Evolutionary conservation across 2,113 vertebrate species (phyloP), one percentile per base, ranked within the genome.

Genomic region (Narcine bancroftii): DNA sequence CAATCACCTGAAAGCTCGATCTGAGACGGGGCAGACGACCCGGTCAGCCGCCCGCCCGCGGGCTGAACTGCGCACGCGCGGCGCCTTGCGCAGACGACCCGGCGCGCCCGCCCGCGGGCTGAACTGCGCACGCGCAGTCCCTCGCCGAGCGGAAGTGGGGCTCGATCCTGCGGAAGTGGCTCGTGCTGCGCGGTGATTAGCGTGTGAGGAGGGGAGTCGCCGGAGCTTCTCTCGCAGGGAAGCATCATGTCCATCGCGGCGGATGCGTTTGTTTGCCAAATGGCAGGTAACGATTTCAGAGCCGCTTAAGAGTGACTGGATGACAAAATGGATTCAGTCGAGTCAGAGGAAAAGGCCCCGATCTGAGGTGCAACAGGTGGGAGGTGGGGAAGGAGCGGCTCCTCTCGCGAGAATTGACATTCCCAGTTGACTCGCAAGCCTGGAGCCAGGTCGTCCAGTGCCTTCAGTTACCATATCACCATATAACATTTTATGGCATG

Each of bases 231-330:
- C 33, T 15, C 33, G 21, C 19, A 24, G 39, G 2, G 39, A 6
- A 50, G 10, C 29, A 56, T 19, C 89, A 91, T 91, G 89, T 69
- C 89, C 26, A 15, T 91, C 29, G 65, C 89, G n/a, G 11, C 36
- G 10, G 89, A 91, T 11, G 42, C 66, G 63, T 69, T 91, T 33
- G 63, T 69, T 29, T 69, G 39, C 65, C 89, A 91, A 26, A 47
- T 91, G 89, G 89, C 89, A 91, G 89, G 89, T 91, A 91, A 69
- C 42, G 63, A 91, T 4, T 42, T 1, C 65, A 33, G 24, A 69
- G 63, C 26, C 26, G 24, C 50, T 85, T 60, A 15, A 4, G 33
- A n/a, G 1, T 60, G 50, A n/a, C n/a, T n/a, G n/a, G n/a, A n/a
- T 39, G 17, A 9, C 39, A 4, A 7, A 72, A 33, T 33, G 6